Conservation (phyloP, 2,888 invertebrate species). For the Sympetrum striolatum region DNA sequence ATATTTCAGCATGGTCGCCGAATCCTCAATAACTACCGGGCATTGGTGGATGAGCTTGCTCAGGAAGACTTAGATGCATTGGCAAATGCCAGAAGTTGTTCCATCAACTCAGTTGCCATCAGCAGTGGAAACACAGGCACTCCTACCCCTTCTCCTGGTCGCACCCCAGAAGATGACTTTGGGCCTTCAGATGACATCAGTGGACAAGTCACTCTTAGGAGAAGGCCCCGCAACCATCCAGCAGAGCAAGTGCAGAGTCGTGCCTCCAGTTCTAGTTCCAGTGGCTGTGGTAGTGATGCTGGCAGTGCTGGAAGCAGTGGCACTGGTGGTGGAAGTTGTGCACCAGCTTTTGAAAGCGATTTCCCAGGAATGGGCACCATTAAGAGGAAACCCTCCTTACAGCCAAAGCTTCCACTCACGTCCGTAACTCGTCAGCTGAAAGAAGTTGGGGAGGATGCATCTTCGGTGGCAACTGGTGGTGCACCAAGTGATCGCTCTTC, state of each 20-base stretch:
- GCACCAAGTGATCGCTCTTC: slow-evolving; percentile 19
- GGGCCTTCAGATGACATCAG: not conserved
- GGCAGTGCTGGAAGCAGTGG: slow-evolving; percentile 47
- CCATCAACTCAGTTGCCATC: slow-evolving; percentile 73
- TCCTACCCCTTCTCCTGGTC: slow-evolving; percentile 44
- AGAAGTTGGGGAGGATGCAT: slow-evolving; percentile 74
- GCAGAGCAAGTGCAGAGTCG: slow-evolving; percentile 73
- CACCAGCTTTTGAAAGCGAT: slow-evolving; percentile 60
- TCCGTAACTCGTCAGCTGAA: slow-evolving; percentile 89
- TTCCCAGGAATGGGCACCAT: slow-evolving; percentile 73
- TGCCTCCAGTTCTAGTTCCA: slow-evolving; percentile 84
- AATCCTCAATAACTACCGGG: slow-evolving; percentile 86
- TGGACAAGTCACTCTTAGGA: slow-evolving; percentile 40
- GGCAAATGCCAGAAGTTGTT: slow-evolving; percentile 83
- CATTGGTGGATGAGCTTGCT: slow-evolving; percentile 81
- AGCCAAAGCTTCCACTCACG: slow-evolving; percentile 88
- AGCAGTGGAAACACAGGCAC: slow-evolving; percentile 48
- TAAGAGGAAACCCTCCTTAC: slow-evolving; percentile 91
- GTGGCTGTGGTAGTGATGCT: slow-evolving; percentile 71
- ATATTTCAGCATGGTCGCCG: slow-evolving; percentile 73
- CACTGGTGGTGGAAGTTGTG: slow-evolving; percentile 13
- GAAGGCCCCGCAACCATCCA: slow-evolving; percentile 25
- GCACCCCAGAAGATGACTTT: slow-evolving; percentile 20
- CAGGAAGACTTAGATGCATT: slow-evolving; percentile 83
- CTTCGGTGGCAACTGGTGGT: not conserved